phyloP scores from a whole-genome alignment of 2,888 invertebrate genomes.

The Chrysolina americana region DNA sequence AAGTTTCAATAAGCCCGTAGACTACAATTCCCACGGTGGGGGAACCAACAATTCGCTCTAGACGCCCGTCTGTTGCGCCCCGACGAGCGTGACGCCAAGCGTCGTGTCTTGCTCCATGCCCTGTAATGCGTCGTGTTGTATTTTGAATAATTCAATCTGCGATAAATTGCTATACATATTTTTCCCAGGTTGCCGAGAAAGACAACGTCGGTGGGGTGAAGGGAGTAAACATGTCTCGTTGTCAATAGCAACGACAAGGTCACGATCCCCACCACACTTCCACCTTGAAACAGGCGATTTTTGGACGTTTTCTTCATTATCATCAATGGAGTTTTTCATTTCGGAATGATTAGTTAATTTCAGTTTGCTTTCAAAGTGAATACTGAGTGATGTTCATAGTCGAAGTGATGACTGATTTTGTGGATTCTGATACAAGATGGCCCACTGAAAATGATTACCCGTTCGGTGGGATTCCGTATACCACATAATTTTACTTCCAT shows the following conservation, averaged over 20 bases:
- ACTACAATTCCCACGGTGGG: conserved; percentile 2
- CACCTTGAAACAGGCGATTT: conserved; percentile 53
- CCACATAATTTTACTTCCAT: too few species aligned
- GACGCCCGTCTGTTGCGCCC: conserved; percentile 26
- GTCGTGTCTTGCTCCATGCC: conserved; percentile 18
- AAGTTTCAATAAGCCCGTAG: conserved; percentile 8
- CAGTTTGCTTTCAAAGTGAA: not conserved
- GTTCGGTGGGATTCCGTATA: too few species aligned
- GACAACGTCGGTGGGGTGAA: conserved; percentile 32
- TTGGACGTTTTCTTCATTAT: conserved; percentile 61
- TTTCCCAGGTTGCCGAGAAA: conserved; percentile 54
- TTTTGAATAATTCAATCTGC: conserved; percentile 46
- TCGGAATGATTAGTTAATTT: not conserved
- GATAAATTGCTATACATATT: conserved; percentile 52
- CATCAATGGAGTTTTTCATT: conserved; percentile 56
- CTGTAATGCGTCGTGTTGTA: conserved; percentile 22
- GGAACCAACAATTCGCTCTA: conserved; percentile 29
- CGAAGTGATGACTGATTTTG: not conserved
- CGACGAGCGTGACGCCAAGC: conserved; percentile 22
- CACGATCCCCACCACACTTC: conserved; percentile 56
- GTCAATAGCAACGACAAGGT: conserved; percentile 68
- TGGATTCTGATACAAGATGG: not conserved
- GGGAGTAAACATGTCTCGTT: conserved; percentile 65
- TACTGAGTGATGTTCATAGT: not conserved
- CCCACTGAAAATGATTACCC: not conserved